Conservation (phyloP, 2,113 vertebrate species). For the Sylvia atricapilla region DNA sequence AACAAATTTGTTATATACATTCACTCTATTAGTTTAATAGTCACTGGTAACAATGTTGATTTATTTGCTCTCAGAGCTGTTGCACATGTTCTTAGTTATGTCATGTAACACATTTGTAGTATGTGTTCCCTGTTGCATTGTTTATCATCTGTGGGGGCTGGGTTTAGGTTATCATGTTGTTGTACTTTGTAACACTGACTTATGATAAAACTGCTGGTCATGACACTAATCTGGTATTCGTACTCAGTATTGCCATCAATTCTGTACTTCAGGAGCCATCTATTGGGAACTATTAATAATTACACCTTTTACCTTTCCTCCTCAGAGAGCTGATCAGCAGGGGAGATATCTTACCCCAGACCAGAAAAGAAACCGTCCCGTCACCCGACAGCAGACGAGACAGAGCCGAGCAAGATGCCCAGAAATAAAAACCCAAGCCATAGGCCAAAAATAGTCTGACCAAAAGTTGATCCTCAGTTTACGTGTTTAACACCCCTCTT, state of each 20-base stretch:
- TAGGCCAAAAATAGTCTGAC: no score
- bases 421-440: no score
- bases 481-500: no score
- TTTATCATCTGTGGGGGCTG: background rate
- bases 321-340: background rate
- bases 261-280: background rate
- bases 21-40: background rate
- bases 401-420: no score
- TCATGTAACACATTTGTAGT: background rate
- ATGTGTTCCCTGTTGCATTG: background rate
- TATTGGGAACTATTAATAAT: background rate
- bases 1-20: background rate
- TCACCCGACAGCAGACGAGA: no score
- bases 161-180: background rate
- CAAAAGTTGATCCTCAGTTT: no score
- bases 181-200: background rate
- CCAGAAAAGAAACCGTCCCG: no score
- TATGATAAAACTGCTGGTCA: background rate
- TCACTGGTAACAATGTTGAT: background rate
- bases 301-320: background rate
- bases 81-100: background rate
- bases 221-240: background rate
- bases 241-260: background rate
- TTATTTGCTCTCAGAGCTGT: background rate
- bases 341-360: background rate